Evolutionary conservation across 1,140 invertebrate genomes (phyloP).

Genomic region (Saccostrea glomerata): DNA sequence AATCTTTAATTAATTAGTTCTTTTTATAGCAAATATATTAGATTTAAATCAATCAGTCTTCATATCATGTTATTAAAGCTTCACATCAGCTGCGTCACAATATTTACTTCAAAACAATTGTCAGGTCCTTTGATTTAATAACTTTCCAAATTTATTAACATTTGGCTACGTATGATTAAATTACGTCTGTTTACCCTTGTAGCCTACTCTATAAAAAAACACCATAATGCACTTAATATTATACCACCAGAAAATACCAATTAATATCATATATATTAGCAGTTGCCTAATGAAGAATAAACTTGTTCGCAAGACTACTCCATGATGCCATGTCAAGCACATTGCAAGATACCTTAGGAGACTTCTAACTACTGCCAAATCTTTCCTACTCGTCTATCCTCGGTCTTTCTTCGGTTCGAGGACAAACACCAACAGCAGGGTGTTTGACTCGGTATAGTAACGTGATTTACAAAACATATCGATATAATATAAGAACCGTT

Average conservation of each 20-base stretch:
- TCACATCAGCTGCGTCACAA: slow-evolving; percentile 2
- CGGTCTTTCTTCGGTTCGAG: neutral
- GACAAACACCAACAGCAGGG: neutral
- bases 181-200: neutral
- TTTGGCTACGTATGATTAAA: neutral
- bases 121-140: neutral
- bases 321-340: neutral
- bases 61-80: neutral
- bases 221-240: neutral
- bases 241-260: neutral
- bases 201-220: too few species aligned
- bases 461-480: neutral
- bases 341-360: neutral
- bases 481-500: neutral
- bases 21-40: slow-evolving; percentile 33
- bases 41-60: slow-evolving; percentile 28
- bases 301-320: neutral
- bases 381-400: neutral
- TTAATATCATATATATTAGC: neutral
- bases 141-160: slow-evolving; percentile 16
- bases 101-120: neutral
- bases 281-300: neutral
- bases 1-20: slow-evolving; percentile 33
- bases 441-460: neutral
- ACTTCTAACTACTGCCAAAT: neutral